Evolutionary conservation across 2,888 invertebrate species (phyloP).

Genomic region (Drosophila yooni): DNA sequence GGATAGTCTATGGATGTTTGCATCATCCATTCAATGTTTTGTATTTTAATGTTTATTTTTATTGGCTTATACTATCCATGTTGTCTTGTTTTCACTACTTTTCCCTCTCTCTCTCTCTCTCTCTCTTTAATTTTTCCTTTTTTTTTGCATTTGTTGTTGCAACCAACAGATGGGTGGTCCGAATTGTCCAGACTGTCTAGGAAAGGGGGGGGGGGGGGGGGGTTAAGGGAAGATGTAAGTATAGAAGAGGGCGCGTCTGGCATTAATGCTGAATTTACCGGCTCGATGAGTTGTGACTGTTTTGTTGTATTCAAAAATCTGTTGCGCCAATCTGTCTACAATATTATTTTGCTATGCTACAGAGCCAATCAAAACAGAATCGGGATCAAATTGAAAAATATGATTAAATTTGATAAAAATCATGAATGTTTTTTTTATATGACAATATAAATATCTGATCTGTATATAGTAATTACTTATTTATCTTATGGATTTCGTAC

Average conservation of each 20-base stretch:
- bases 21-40: conserved; percentile 33
- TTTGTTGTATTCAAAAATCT: conserved; percentile 9
- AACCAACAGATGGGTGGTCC: conserved; percentile 52
- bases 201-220: not conserved
- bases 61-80: conserved; percentile 40
- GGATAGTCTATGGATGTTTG: conserved; percentile 30
- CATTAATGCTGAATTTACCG: conserved; percentile 3
- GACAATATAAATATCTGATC: not conserved
- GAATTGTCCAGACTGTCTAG: conserved; percentile 13
- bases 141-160: conserved; percentile 28
- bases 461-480: not conserved
- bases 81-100: conserved; percentile 8
- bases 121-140: not conserved
- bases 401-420: not conserved
- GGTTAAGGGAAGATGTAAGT: not conserved
- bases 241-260: conserved; percentile 39
- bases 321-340: conserved; percentile 31
- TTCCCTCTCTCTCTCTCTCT: not conserved
- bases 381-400: not conserved
- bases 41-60: conserved; percentile 44
- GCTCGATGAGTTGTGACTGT: conserved; percentile 6
- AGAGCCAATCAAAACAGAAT: not conserved
- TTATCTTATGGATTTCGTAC: not conserved
- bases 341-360: not conserved
- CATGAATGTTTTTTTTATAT: not conserved